Base-by-base conservation (phyloP, 2,113 vertebrate species). In the Dolichallabes microphthalmus region DNA sequence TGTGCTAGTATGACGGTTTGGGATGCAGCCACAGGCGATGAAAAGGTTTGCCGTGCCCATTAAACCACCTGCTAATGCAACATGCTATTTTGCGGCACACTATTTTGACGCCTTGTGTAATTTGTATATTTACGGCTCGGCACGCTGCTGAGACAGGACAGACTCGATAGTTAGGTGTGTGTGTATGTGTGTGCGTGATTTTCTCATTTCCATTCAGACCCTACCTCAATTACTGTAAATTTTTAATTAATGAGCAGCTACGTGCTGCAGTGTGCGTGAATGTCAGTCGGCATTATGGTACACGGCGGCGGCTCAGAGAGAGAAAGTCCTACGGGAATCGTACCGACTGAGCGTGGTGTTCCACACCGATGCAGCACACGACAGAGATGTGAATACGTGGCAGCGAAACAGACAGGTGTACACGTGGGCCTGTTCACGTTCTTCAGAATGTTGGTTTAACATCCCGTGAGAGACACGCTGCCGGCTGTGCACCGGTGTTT, bases 171-270 rank as follows among this genome's bases (percentile, higher is more conserved):
- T 60, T 32, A 20, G 27, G 19, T 77, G n/a, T 32, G 83, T 85
- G 71, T 63, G 35, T 84, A 69, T 63, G 83, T 85, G 60, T 75
- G 73, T 68, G 81, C 53, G 50, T 66, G 2, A 60, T 32, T 58
- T 78, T 22, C 27, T 78, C 19, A 35, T 78, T 78, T 78, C 10
- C 45, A 69, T 82, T 82, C 89, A 52, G 90, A 92, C 92, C 93
- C 93, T 93, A 91, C 85, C 19, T 91, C 92, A 93, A 93, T 95
- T 95, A 94, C 86, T 89, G 89, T 90, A 92, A 93, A 94, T 94
- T 95, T 90, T 93, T 95, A 94, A 94, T 95, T 94, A 93, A 95
- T 94, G 94, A 79, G 52, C 82, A 90, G 89, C 90, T 92, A 93
- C 91, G 92, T 92, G 91, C 87, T 90, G 89, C 90, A 92, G 92